A percentile compares a stretch with the other conserved stretches of the same genome.
Evolutionary conservation across 2,888 invertebrate genomes (phyloP).

Genomic region (Anthoptus insignis): DNA sequence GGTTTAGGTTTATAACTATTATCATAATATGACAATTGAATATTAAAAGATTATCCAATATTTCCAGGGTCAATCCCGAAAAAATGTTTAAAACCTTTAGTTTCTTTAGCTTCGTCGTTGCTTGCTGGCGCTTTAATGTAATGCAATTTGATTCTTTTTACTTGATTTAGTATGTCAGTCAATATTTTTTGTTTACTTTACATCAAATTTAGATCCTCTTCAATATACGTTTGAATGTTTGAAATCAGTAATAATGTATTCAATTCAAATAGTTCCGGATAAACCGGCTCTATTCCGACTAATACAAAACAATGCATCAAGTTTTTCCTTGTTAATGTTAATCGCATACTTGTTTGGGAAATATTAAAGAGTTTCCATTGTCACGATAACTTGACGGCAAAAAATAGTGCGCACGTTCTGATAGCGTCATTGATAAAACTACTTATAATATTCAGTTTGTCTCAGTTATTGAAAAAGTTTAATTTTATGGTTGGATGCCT

Average conservation of each 20-base stretch:
- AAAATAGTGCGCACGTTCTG: background rate
- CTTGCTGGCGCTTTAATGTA: no score
- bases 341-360: constrained; percentile 7
- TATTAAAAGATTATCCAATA: no score
- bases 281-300: constrained; percentile 3
- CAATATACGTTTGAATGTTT: background rate
- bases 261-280: background rate
- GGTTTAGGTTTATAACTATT: no score
- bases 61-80: no score
- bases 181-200: background rate
- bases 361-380: constrained; percentile 1
- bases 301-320: background rate
- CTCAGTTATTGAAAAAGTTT: background rate
- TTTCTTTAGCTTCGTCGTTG: no score
- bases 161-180: background rate
- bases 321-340: constrained; percentile 4
- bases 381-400: background rate
- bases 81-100: no score
- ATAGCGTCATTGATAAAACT: constrained; percentile 1
- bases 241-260: background rate
- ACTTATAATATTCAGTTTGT: background rate
- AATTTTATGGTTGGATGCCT: constrained; percentile 4
- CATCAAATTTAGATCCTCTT: background rate
- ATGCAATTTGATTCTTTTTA: background rate
- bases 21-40: no score